Evolutionary conservation across 2,797 vertebrate genomes (phyloP).

Genomic region (Trachops cirrhosus): DNA sequence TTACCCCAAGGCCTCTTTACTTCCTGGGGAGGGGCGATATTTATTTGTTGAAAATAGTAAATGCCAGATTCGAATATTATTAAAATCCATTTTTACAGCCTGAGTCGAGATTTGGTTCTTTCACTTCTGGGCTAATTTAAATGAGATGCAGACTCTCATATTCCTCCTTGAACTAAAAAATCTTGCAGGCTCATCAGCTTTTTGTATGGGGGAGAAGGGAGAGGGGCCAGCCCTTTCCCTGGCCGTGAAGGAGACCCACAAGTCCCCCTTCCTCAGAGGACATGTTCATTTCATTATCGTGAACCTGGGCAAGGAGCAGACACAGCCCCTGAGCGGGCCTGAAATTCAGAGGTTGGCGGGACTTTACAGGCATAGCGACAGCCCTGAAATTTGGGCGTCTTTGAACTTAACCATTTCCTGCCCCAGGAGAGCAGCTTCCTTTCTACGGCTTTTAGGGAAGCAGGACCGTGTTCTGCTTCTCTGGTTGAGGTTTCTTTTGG

Average conservation of each 20-base stretch:
- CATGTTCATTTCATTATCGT: background rate
- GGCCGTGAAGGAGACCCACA: background rate
- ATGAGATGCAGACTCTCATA: background rate
- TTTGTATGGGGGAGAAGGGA: background rate
- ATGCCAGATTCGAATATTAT: constrained; percentile 72
- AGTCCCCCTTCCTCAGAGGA: background rate
- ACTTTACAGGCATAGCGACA: background rate
- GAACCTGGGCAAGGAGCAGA: background rate
- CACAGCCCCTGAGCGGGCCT: background rate
- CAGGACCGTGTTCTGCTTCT: background rate
- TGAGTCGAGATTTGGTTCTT: background rate
- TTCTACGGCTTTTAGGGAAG: background rate
- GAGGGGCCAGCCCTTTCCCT: background rate
- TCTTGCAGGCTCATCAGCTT: no score
- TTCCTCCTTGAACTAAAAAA: background rate
- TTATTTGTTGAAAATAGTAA: constrained; percentile 84
- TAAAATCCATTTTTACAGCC: constrained; percentile 48
- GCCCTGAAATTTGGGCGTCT: background rate
- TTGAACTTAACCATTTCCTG: background rate
- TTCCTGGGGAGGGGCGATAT: constrained; percentile 58
- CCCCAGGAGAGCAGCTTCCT: background rate
- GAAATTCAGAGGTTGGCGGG: background rate
- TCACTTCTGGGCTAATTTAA: background rate
- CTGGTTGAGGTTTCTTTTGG: background rate
- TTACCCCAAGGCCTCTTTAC: constrained; percentile 71